Base-by-base conservation (phyloP, 2,113 vertebrate species). In the Agelaius tricolor region DNA sequence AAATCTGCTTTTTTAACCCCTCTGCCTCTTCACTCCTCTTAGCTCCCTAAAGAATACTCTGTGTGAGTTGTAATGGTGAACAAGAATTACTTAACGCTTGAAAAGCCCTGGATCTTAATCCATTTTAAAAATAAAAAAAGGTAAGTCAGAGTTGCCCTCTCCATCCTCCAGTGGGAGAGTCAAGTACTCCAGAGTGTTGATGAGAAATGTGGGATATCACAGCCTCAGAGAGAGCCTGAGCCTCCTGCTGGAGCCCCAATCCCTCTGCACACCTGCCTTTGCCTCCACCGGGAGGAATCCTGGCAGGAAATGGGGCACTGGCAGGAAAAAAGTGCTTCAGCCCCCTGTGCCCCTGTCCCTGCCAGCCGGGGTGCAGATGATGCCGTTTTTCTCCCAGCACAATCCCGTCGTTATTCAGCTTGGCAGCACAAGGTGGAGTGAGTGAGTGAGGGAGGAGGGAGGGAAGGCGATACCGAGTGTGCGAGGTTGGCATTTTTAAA, bases 371-470 rank as follows among this genome's bases (percentile, higher is more conserved):
- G 31, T 11, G 14, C 66, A 37, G 81, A 62, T 51, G 3, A 47
- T 41, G 44, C 46, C 52, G 18, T 12, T 93, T 37, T 78, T 23
- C 75, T 71, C 61, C 47, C 58, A 51, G 26, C 65, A 61, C 54
- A 72, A 24, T 2, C 49, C 87, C 83, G 68, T 26, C 67, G 67
- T 96, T 88, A 89, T 97, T 94, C 95, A 94, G 3, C 58, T 89
- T 31, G 94, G 89, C 88, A 96, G 94, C 96, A 15, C 96, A 84
- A 96, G 93, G 92, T 96, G 94, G 95, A 94, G 94, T 15, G 93
- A 89, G 92, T 16, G 93, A 82, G 91, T 11, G 73, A 63, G 81
- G 37, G 39, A 37, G 46, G 69, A 85, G 54, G 46, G 52, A 37
- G 37, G 44, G 10, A 37, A 24, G 76, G 51, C 30, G 69, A 9